Percentiles rank a stretch among this genome's conserved stretches.
Evolutionary conservation across 2,888 invertebrate genomes (phyloP).

Genomic region (Cataglyphis cursor): DNA sequence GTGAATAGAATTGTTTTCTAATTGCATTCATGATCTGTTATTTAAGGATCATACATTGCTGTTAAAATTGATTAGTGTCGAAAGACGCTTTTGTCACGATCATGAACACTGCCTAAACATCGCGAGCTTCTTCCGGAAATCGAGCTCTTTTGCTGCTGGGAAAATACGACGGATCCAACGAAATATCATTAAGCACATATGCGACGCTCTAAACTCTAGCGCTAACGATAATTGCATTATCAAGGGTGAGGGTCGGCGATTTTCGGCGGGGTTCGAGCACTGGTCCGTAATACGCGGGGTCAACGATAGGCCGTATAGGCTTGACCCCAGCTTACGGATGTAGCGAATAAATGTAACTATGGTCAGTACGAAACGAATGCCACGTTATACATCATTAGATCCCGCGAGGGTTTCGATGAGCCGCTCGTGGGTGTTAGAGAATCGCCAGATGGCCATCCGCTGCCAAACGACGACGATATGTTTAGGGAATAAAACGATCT

Average conservation of each 20-base stretch:
- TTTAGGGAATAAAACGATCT: constrained; percentile 59
- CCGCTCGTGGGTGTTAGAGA: constrained; percentile 81
- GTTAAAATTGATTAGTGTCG: constrained; percentile 2
- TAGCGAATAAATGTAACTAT: constrained; percentile 75
- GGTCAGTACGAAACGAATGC: constrained; percentile 78
- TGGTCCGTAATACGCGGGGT: constrained; percentile 72
- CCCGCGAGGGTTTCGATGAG: constrained; percentile 79
- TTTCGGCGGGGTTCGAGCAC: constrained; percentile 64
- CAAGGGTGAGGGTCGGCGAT: constrained; percentile 78
- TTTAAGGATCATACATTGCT: neutral
- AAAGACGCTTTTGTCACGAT: neutral
- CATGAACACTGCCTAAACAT: neutral
- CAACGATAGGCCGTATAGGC: constrained; percentile 80
- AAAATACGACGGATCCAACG: constrained; percentile 26
- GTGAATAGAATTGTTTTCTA: neutral
- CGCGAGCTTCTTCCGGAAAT: neutral
- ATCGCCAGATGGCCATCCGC: constrained; percentile 84
- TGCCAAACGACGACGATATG: constrained; percentile 72
- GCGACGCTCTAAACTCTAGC: constrained; percentile 82
- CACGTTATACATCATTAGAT: constrained; percentile 85
- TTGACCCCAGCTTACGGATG: constrained; percentile 81
- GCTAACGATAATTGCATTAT: constrained; percentile 86
- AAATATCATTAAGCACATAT: constrained; percentile 74
- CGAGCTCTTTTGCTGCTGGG: neutral
- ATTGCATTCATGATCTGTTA: neutral